Conservation (phyloP, 1,140 invertebrate genomes). For the fruit fly (Drosophila melanogaster) region Release_6_plus_ISO1_MT NT_033779.5:20454001-20454500, state of each 20-base stretch:
- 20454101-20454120: not conserved
- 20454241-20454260: slow-evolving; percentile 32
- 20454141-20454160: slow-evolving; percentile 82
- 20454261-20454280: slow-evolving; percentile 29
- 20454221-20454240: slow-evolving; percentile 40
- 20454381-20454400: slow-evolving; percentile 24
- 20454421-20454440: slow-evolving; percentile 62
- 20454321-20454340: slow-evolving; percentile 69
- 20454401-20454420: slow-evolving; percentile 8
- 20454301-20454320: slow-evolving; percentile 25
- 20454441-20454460: slow-evolving; percentile 71
- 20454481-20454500: slow-evolving; percentile 33
- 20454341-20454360: slow-evolving; percentile 64
- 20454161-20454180: slow-evolving; percentile 65
- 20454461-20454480: slow-evolving; percentile 66
- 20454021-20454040: slow-evolving; percentile 47
- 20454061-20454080: slow-evolving; percentile 23
- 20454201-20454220: slow-evolving; percentile 19
- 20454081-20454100: slow-evolving; percentile 9
- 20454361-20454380: slow-evolving; percentile 69
- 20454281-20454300: slow-evolving; percentile 31
- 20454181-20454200: slow-evolving; percentile 33
- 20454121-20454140: slow-evolving; percentile 70
- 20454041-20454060: slow-evolving; percentile 79
- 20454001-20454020: slow-evolving; percentile 21